A percentile compares a stretch with the other conserved stretches of the same genome.
These are phyloP conservation scores for Epirrhoe alternata DNA, from an alignment of 2,888 invertebrate genomes.

Conservation along the genomic window DNA sequence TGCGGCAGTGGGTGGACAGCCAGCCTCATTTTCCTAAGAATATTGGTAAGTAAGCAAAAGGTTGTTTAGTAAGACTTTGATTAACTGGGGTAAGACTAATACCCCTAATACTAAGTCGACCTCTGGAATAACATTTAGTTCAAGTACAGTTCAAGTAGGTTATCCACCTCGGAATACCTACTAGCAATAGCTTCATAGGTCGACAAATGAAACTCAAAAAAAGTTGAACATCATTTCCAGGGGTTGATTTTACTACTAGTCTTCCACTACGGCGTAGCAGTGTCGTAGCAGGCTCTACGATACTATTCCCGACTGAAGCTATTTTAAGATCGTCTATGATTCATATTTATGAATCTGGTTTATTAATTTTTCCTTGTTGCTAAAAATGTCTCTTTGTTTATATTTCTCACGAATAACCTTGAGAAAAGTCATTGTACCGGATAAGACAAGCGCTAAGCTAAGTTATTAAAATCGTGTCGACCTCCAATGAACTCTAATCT, in stretches of 20 bases:
- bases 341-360: neutral
- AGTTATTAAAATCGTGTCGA: too few species aligned
- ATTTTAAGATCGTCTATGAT: neutral
- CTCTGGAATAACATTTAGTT: too few species aligned
- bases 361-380: neutral
- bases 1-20: conserved; percentile 83
- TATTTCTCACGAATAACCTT: neutral
- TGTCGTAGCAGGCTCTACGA: conserved; percentile 8
- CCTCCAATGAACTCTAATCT: too few species aligned
- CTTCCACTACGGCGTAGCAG: conserved; percentile 10
- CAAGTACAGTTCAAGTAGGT: too few species aligned
- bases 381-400: neutral
- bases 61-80: too few species aligned
- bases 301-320: neutral
- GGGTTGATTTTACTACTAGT: neutral
- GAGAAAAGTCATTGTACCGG: neutral
- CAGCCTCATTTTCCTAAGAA: conserved; percentile 87
- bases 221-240: too few species aligned
- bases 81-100: too few species aligned
- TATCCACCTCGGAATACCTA: too few species aligned
- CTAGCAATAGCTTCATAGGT: too few species aligned
- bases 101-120: too few species aligned
- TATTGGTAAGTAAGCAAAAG: conserved; percentile 76
- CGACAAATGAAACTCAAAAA: too few species aligned
- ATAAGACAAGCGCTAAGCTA: neutral